These are phyloP conservation scores for Myotis pilosus DNA, from an alignment of 2,797 vertebrate genomes.

Conservation along the genomic window DNA sequence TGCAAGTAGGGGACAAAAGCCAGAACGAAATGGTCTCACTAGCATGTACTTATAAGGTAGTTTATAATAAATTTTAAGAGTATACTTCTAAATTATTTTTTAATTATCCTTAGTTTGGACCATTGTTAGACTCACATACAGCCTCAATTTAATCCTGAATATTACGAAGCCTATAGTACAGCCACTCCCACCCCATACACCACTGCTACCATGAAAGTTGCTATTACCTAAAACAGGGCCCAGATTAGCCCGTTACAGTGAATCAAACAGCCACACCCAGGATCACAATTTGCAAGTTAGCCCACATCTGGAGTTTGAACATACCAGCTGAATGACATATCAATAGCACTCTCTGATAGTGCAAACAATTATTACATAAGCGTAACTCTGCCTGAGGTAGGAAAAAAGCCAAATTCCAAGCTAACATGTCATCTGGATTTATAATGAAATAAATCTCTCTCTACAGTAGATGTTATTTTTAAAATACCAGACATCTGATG, in stretches of 20 bases:
- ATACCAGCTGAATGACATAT: not conserved
- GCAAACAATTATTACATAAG: not conserved
- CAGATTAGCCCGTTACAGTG: not conserved
- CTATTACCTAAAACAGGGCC: not conserved
- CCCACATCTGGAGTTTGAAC: not conserved
- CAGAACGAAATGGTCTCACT: not conserved
- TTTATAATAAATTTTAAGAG: not conserved
- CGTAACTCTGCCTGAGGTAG: not conserved
- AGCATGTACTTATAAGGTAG: not conserved
- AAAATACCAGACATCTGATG: not conserved
- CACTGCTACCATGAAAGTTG: not conserved
- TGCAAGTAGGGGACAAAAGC: not conserved
- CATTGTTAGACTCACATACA: not conserved
- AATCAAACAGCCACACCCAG: not conserved
- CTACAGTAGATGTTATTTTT: not conserved
- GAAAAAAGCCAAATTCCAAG: not conserved
- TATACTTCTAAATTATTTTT: not conserved
- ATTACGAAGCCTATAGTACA: not conserved
- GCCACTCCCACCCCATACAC: not conserved
- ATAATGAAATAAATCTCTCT: slow-evolving; percentile 24
- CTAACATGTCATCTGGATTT: slow-evolving; percentile 10
- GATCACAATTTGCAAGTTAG: not conserved
- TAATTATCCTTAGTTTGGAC: not conserved
- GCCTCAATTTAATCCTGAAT: not conserved
- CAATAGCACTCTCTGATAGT: not conserved